Base-by-base conservation (phyloP, 92 coral and sea anemone genomes). In the Scolanthus callimorphus region DNA sequence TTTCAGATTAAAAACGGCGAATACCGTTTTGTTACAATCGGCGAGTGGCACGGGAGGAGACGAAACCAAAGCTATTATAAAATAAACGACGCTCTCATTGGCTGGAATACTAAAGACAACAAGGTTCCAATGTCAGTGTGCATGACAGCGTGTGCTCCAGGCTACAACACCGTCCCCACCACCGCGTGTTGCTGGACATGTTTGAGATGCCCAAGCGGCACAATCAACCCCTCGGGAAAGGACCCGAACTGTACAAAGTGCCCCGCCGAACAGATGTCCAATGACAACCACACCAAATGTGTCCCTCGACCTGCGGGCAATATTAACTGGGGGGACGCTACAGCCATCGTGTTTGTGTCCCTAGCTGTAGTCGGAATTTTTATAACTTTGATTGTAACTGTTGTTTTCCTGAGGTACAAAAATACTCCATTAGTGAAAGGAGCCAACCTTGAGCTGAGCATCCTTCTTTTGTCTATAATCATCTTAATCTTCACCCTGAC, bases 151-250 rank as follows among this genome's bases (percentile, higher is more conserved):
- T 79, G 85, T 59, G 62, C 68, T 11, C 45, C 85, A 0, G 85
- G 85, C 25, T 62, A 54, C 25, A 34, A 60, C 1, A 68, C 71
- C 26, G 71, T 71, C 4, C 29, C 67, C 2, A 53, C 70, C 6
- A 59, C 63, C 25, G 37, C 65, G 27, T 79, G 85, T 27, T 79
- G 85, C 50, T 79, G 85, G 85, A 65, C 70, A 26, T 79, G 85
- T 28, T 11, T 64, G 20, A 57, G 57, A 22, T 79, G 85, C 62
- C 62, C 74, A 15, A 44, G 34, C 20, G 80, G 79, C 1, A 29
- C 65, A n/a, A 21, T 79, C 6, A 71, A 38, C 55, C 12, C 49
- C 11, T 44, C 11, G 10, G 37, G 28, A 20, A 80, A 80, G 25
- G 39, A 73, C 22, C 6, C 46, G 9, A 79, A 66, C 65, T 79